phyloP scores from a whole-genome alignment of 1,140 invertebrate genomes.

The Potamilus streckersoni region DNA sequence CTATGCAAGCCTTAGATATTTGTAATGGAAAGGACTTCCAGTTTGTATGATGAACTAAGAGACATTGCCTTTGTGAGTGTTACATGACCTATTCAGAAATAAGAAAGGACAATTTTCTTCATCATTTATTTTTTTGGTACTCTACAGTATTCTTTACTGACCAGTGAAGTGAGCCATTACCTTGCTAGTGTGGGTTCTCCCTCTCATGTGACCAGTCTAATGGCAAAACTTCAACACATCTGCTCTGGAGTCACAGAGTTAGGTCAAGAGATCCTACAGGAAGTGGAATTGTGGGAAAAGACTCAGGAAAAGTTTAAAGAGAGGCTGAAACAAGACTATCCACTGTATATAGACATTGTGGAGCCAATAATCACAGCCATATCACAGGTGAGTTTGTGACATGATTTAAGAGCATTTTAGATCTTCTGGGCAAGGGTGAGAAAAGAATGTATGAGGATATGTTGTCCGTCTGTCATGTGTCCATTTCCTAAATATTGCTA shows the following conservation, averaged over 20 bases:
- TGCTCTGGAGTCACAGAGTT: not conserved
- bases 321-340: conserved; percentile 41
- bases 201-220: conserved; percentile 32
- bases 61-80: no score
- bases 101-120: not conserved
- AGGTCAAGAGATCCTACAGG: conserved; percentile 3
- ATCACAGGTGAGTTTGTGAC: conserved; percentile 40
- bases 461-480: no score
- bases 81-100: no score
- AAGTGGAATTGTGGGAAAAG: conserved; percentile 50
- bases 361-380: conserved; percentile 51
- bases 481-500: no score
- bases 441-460: no score
- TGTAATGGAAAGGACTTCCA: no score
- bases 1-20: no score
- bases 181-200: conserved; percentile 41
- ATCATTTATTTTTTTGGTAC: not conserved
- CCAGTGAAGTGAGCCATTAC: conserved; percentile 47
- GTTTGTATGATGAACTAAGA: no score
- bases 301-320: conserved; percentile 47
- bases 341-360: conserved; percentile 53
- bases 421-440: no score
- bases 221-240: conserved; percentile 36
- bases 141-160: conserved; percentile 43
- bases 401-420: no score